Conservation (phyloP, 2,113 vertebrate species). For the Tragulus kanchil region DNA sequence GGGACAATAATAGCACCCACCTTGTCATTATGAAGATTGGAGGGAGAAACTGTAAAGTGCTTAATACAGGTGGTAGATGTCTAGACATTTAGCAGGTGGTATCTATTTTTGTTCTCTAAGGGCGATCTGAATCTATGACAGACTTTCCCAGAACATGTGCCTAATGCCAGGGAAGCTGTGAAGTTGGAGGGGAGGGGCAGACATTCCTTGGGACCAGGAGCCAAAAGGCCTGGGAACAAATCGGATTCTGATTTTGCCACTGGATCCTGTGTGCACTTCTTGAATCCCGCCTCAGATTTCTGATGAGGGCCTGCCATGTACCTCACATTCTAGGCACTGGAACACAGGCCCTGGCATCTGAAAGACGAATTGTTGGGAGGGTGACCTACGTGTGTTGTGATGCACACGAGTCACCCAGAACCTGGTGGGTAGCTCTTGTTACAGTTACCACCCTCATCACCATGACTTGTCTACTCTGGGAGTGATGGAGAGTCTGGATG, state of each 20-base stretch:
- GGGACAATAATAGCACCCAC: background rate
- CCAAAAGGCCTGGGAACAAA: background rate
- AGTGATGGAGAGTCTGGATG: background rate
- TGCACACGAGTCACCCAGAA: fast-evolving
- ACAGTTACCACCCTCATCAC: fast-evolving
- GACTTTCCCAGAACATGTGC: background rate
- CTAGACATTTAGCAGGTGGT: background rate
- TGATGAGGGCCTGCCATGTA: background rate
- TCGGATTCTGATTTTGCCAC: background rate
- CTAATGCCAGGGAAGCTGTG: background rate
- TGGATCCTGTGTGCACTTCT: background rate
- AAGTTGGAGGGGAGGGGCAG: too few relatives aligned
- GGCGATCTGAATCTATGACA: background rate
- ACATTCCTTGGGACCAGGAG: background rate
- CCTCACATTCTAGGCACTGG: background rate
- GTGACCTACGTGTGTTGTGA: too few relatives aligned
- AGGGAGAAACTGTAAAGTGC: background rate
- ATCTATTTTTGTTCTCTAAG: background rate
- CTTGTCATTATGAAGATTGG: background rate
- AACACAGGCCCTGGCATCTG: background rate
- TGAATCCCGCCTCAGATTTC: background rate
- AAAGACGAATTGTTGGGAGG: background rate
- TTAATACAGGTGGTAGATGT: background rate
- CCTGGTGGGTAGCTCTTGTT: background rate
- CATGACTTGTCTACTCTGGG: too few relatives aligned